phyloP scores from a whole-genome alignment of 2,797 vertebrate genomes.

The Cetoscarus ocellatus region DNA sequence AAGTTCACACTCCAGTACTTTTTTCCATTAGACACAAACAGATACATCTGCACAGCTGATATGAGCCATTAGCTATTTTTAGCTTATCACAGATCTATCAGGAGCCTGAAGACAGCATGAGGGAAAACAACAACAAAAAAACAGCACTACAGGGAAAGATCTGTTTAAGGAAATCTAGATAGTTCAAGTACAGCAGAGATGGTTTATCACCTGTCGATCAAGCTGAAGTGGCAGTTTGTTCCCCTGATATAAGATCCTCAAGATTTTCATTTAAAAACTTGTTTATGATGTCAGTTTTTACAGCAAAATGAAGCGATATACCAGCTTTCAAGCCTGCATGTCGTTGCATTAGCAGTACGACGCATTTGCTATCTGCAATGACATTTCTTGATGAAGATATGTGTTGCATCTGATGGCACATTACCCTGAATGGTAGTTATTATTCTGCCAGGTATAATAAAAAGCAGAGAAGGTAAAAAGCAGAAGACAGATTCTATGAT shows the following conservation, averaged over 20 bases:
- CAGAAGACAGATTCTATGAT: too few species aligned
- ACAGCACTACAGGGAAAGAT: slow-evolving; percentile 1
- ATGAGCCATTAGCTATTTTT: background rate
- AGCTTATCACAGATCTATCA: background rate
- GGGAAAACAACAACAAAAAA: background rate
- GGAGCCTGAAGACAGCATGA: background rate
- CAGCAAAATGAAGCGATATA: background rate
- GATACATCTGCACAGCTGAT: background rate
- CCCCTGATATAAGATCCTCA: too few species aligned
- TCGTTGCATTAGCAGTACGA: background rate
- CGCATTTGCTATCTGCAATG: background rate
- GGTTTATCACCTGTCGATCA: background rate
- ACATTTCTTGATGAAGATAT: too few species aligned
- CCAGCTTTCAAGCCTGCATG: background rate
- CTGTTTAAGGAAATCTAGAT: background rate
- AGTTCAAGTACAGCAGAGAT: background rate
- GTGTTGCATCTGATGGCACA: background rate
- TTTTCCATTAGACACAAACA: background rate
- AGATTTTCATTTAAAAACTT: too few species aligned
- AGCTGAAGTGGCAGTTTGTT: background rate
- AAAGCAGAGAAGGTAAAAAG: too few species aligned
- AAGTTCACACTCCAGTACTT: background rate
- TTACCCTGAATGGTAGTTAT: background rate
- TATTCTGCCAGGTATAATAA: background rate
- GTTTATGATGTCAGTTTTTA: too few species aligned